Percentiles rank a stretch among this genome's conserved stretches.
Conservation (phyloP, 2,113 vertebrate genomes). For the Nycticryphes semicollaris region DNA sequence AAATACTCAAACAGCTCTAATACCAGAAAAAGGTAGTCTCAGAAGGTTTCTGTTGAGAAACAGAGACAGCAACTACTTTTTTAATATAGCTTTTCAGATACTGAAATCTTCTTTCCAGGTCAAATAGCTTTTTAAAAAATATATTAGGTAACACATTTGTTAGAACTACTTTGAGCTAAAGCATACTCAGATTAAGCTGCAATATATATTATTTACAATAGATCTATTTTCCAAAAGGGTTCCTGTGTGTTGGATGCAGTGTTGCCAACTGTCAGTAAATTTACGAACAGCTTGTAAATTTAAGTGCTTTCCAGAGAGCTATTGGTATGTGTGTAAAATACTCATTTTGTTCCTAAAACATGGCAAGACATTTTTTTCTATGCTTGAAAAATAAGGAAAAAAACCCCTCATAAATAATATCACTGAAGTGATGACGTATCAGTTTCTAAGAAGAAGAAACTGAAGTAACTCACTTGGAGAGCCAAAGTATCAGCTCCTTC, state of each 20-base stretch:
- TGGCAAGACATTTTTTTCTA: not conserved
- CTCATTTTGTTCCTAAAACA: constrained; percentile 71
- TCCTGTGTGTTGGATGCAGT: constrained; percentile 46
- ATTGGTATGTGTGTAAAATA: constrained; percentile 65
- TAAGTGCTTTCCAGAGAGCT: constrained; percentile 71
- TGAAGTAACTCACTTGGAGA: not conserved
- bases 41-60: not conserved
- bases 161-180: constrained; percentile 1
- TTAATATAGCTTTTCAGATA: not conserved
- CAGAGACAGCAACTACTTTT: not conserved
- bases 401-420: not conserved
- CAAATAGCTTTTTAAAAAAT: not conserved
- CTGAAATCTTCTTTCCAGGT: not conserved
- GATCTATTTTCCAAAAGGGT: constrained; percentile 59
- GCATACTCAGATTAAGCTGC: constrained; percentile 8
- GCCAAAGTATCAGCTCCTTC: not conserved
- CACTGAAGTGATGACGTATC: not conserved
- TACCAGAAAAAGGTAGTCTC: not conserved
- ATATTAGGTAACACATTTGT: constrained; percentile 1
- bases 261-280: constrained; percentile 66
- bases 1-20: not conserved
- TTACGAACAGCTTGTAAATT: constrained; percentile 69
- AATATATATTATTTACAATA: constrained; percentile 58
- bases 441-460: not conserved
- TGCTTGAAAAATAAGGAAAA: constrained; percentile 36